Conservation (phyloP, 2,888 invertebrate genomes). For the Eupeodes luniger region DNA sequence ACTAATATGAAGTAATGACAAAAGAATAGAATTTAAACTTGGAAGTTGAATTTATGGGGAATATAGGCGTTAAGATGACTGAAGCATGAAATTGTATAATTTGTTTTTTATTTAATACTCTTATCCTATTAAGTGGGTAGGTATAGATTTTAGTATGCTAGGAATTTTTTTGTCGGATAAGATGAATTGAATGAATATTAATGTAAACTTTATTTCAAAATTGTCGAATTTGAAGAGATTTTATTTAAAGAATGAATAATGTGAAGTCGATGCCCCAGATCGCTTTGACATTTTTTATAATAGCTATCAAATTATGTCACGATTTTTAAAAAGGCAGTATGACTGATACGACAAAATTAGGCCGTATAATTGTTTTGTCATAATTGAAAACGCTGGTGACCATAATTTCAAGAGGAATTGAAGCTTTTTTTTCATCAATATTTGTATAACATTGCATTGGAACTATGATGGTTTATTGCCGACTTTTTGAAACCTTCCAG, state of each 20-base stretch:
- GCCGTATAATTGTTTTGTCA: too few relatives aligned
- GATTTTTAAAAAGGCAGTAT: too few relatives aligned
- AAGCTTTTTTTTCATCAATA: too few relatives aligned
- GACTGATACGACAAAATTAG: background rate
- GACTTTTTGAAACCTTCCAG: too few relatives aligned
- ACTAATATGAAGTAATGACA: background rate
- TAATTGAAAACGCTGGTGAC: too few relatives aligned
- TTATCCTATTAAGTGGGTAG: too few relatives aligned
- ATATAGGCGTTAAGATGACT: background rate
- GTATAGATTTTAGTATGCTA: background rate
- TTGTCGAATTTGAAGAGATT: background rate
- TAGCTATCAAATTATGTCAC: too few relatives aligned
- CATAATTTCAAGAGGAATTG: too few relatives aligned
- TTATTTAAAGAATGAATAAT: background rate
- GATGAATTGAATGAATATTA: slow-evolving; percentile 8
- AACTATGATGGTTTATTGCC: too few relatives aligned
- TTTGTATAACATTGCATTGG: too few relatives aligned
- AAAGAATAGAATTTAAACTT: background rate
- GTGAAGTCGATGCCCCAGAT: background rate
- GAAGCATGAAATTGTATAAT: background rate
- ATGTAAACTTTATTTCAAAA: background rate
- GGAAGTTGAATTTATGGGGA: too few relatives aligned
- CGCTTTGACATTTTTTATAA: background rate
- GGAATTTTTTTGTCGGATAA: background rate
- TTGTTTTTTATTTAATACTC: background rate